Evolutionary conservation across 2,888 invertebrate genomes (phyloP), one percentile per base, ranked within the genome.

Genomic region (Branchinecta sandiegonensis): DNA sequence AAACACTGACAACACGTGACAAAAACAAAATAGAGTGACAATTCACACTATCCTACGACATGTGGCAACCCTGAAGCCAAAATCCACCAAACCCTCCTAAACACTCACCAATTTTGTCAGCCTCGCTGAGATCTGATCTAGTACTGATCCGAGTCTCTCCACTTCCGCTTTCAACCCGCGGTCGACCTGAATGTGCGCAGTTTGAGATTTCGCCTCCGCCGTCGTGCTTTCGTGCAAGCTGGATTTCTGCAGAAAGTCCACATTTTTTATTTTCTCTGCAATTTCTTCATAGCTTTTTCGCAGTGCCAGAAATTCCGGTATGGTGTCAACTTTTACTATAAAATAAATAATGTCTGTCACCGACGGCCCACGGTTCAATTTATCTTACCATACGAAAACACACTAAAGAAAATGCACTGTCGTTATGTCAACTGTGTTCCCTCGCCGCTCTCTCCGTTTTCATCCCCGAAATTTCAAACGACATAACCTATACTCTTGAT

Each of bases 221-320:
- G 63, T 23, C 23, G 63, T 56, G 63, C 63, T 56, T 56, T 56
- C 63, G n/a, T 23, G 14, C n/a, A 56, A 9, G 10, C 10, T 56
- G n/a, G 63, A 9, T 56, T 56, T 56, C 23, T n/a, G 63, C 63
- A 17, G 63, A 56, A 23, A 56, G n/a, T 56, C 63, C 23, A 10
- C 9, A 9, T n/a, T 56, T 56, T 56, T 56, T n/a, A 56, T 56
- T 23, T 56, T 56, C 8, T 56, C 63, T n/a, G 63, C 63, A 56
- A 56, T 56, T 56, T 56, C 63, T 23, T 56, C 63, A 10, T 56
- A 56, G 63, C 63, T 56, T 56, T 23, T 56, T 56, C 63, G n/a
- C n/a, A 56, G 63, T 10, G n/a, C 63, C 23, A 17, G 63, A 10
- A 56, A 56, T 56, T 56, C 63, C 1, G 63, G 63, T 56, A 56